A percentile compares a stretch with the other conserved stretches of the same genome.
Conservation (phyloP, 1,140 invertebrate genomes). For the Eurosta solidaginis region DNA sequence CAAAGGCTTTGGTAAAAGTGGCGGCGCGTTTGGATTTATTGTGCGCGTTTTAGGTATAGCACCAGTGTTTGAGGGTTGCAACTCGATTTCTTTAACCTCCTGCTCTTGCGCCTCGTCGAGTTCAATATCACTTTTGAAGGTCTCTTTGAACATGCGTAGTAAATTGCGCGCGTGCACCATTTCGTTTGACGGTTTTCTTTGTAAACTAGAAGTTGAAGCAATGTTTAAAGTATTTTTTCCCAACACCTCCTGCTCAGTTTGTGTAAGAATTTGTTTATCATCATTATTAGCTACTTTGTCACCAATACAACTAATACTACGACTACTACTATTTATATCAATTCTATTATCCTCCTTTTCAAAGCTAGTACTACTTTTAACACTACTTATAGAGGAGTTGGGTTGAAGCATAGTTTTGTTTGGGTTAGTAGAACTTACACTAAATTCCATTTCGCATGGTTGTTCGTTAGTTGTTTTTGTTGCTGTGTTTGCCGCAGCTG, state of each 20-base stretch:
- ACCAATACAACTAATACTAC: conserved; percentile 40
- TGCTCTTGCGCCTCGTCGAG: conserved; percentile 41
- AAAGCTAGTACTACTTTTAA: conserved; percentile 34
- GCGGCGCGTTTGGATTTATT: not conserved
- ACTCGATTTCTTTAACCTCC: conserved; percentile 3
- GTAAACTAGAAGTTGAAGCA: conserved; percentile 42
- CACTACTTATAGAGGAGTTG: conserved; percentile 42
- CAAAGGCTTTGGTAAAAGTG: not conserved
- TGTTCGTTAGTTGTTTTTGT: conserved; percentile 39
- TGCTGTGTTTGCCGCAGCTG: conserved; percentile 34
- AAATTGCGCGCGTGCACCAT: conserved; percentile 55
- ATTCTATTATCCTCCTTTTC: not conserved
- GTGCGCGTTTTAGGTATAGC: conserved; percentile 8
- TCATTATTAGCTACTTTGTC: conserved; percentile 1
- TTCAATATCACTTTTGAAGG: conserved; percentile 54
- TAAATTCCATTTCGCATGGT: conserved; percentile 56
- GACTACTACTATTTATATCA: conserved; percentile 38
- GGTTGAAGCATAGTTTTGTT: conserved; percentile 50
- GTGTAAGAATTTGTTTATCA: conserved; percentile 36
- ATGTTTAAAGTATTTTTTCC: conserved; percentile 35
- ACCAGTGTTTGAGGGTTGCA: not conserved
- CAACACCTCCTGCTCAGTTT: conserved; percentile 38
- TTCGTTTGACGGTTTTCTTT: conserved; percentile 57
- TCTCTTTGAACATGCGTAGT: conserved; percentile 56
- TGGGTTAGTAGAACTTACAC: conserved; percentile 61